A percentile compares a stretch with the other conserved stretches of the same genome.
phyloP scores from a whole-genome alignment of 1,140 invertebrate genomes.

The Magallana ariakensis region DNA sequence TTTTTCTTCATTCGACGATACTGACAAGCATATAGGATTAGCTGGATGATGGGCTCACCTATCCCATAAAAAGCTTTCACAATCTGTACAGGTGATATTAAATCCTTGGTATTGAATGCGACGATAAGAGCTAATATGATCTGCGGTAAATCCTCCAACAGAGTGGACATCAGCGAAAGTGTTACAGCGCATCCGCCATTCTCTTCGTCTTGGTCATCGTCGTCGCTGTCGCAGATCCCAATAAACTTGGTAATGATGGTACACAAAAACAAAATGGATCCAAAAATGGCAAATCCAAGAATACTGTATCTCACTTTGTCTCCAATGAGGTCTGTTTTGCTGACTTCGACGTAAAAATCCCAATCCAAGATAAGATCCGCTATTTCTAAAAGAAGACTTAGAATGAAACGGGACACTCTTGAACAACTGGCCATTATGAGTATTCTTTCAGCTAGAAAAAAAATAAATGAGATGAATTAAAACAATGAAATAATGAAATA shows the following conservation, averaged over 20 bases:
- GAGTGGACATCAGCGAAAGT: background rate
- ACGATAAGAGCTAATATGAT: background rate
- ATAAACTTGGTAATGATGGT: background rate
- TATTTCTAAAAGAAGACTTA: background rate
- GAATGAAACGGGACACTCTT: background rate
- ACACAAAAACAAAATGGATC: background rate
- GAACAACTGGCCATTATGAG: background rate
- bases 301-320: background rate
- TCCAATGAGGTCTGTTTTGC: background rate
- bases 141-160: background rate
- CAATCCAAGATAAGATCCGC: background rate
- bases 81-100: background rate
- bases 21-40: background rate
- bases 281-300: background rate
- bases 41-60: background rate
- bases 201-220: background rate
- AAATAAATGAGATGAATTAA: no score
- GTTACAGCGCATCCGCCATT: background rate
- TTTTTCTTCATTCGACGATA: background rate
- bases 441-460: no score
- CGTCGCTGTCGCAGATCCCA: background rate
- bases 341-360: constrained; percentile 10
- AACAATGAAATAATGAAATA: no score
- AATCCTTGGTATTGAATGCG: background rate
- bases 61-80: background rate